Evolutionary conservation across 2,113 vertebrate genomes (phyloP), one percentile per base, ranked within the genome.

Genomic region (Chaetodon auriga): DNA sequence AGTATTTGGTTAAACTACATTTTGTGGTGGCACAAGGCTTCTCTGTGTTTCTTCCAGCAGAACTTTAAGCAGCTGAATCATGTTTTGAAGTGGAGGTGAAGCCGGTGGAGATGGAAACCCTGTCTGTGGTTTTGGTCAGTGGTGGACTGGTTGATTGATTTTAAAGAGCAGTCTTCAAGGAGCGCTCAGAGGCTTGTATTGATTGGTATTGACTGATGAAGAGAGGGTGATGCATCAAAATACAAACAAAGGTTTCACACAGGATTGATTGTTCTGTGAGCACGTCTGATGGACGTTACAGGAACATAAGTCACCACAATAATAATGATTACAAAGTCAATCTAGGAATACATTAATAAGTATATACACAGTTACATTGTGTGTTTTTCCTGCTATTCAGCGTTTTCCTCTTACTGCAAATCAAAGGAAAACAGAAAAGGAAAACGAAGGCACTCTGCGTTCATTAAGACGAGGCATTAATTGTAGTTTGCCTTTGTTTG

Each of bases 131-230:
- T 7, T 30, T 30, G 30, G 30, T 30, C 30, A 30, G 30, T 30
- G 30, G 30, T 30, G 30, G 19, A 4, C 57, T 63, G 45, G 23
- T 21, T 45, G 51, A 82, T 81, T 61, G 53, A 76, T 69, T 68
- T 53, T 14, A 35, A 68, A 81, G 48, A 49, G 30, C 9, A 38
- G 21, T 35, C 5, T 51, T 76, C 12, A 19, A 72, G 69, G 19
- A 53, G 25, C 4, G 6, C 16, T n/a, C 19, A 6, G 30, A 25
- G 60, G 66, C 30, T 55, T 0, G 0, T 60, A 41, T 71, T 71
- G 80, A 75, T 76, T 7, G 0, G 7, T 53, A 80, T 30, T 49
- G 68, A 86, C 23, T 35, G 68, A 51, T 49, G 41, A 74, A 46
- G 35, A 54, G 19, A 71, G 11, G 7, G 61, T 25, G 75, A 77